A percentile compares a stretch with the other conserved stretches of the same genome.
Conservation (phyloP, 2,113 vertebrate species). For the Lagopus muta region DNA sequence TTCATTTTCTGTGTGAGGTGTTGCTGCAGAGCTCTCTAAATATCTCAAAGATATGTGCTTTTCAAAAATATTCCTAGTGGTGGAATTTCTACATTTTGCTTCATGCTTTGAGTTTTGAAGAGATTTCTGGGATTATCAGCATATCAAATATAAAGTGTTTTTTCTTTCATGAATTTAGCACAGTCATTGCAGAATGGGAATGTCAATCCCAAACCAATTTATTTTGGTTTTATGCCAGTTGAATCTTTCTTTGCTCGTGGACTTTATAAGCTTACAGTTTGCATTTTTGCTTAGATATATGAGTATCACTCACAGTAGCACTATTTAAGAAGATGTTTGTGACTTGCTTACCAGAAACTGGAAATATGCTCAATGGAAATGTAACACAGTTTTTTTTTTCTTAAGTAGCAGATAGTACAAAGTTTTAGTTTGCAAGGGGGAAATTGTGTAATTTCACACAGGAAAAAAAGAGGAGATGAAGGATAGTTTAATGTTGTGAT, state of each 20-base stretch:
- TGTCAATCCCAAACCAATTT: not conserved
- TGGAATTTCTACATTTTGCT: conserved; percentile 9
- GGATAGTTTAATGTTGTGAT: conserved; percentile 33
- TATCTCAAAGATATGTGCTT: not conserved
- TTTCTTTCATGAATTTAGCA: conserved; percentile 13
- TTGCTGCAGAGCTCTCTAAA: conserved; percentile 4
- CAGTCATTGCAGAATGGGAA: not conserved
- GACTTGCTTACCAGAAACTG: not conserved
- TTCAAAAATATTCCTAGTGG: not conserved
- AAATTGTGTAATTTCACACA: not conserved
- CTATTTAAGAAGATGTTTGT: not conserved
- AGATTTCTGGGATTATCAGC: not conserved
- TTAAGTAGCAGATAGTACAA: not conserved
- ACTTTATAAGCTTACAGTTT: not conserved
- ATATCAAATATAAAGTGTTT: not conserved
- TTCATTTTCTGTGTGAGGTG: not conserved
- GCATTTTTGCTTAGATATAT: not conserved
- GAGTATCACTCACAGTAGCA: not conserved
- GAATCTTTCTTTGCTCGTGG: not conserved
- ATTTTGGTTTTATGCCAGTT: not conserved
- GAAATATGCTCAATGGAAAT: not conserved
- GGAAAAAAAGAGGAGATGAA: conserved; percentile 9
- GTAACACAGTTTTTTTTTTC: not conserved
- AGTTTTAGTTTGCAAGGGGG: not conserved
- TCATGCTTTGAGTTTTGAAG: not conserved